These are phyloP conservation scores for Andrena dorsata DNA, from an alignment of 2,888 invertebrate species.

Conservation along the genomic window DNA sequence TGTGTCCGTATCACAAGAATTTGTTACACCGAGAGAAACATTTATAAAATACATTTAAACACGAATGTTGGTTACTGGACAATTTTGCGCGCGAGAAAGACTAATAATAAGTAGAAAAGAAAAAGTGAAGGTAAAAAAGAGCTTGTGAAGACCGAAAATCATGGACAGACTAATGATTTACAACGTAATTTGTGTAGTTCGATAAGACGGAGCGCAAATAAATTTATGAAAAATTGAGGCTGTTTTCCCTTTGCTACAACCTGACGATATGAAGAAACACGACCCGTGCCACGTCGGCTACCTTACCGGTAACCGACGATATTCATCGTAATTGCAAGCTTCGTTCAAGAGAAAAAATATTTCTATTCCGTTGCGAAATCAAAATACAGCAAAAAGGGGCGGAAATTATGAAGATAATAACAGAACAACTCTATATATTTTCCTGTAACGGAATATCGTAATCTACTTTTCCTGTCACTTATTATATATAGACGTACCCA, in stretches of 20 bases:
- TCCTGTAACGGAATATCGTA: too few species aligned
- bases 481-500: too few species aligned
- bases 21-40: constrained; percentile 32
- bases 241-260: background rate
- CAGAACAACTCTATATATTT: too few species aligned
- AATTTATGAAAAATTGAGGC: constrained; percentile 72
- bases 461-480: too few species aligned
- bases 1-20: constrained; percentile 20
- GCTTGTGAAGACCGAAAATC: constrained; percentile 49
- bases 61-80: constrained; percentile 22
- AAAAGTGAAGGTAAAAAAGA: background rate
- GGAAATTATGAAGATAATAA: too few species aligned
- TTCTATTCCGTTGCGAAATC: too few species aligned
- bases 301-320: too few species aligned
- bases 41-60: constrained; percentile 35
- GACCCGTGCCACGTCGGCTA: too few species aligned
- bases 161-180: constrained; percentile 80
- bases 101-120: background rate
- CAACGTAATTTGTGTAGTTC: constrained; percentile 77
- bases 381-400: too few species aligned
- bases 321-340: too few species aligned
- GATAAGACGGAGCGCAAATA: constrained; percentile 76
- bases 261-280: constrained; percentile 5
- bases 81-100: constrained; percentile 14
- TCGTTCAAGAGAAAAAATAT: too few species aligned